Evolutionary conservation across 2,888 invertebrate species (phyloP).

Genomic region (Xylocampa areola): DNA sequence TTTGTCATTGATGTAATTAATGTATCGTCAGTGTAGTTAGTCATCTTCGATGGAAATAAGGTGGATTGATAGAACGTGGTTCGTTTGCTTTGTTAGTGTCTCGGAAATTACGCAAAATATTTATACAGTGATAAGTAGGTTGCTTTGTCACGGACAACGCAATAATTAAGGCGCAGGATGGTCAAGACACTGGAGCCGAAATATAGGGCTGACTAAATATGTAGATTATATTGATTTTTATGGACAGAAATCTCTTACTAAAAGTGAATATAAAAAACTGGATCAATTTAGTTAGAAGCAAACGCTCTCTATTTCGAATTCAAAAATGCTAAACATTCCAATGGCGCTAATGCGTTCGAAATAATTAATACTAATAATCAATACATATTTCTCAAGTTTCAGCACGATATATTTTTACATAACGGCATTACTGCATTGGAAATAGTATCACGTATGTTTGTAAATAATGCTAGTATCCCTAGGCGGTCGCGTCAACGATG

Average conservation of each 20-base stretch:
- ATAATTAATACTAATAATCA: background rate
- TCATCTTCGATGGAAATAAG: conserved; percentile 60
- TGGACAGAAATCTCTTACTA: background rate
- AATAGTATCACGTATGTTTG: conserved; percentile 58
- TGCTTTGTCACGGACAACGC: conserved; percentile 65
- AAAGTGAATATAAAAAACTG: background rate
- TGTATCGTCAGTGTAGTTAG: conserved; percentile 45
- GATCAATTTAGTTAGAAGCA: background rate
- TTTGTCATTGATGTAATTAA: conserved; percentile 58
- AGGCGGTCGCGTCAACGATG: conserved; percentile 69
- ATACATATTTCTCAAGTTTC: conserved; percentile 2
- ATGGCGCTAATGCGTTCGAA: background rate
- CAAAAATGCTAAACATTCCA: background rate
- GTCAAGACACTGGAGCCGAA: conserved; percentile 10
- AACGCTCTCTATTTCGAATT: background rate
- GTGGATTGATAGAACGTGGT: conserved; percentile 25
- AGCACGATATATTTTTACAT: conserved; percentile 21
- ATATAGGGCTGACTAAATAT: conserved; percentile 34
- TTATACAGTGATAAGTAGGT: conserved; percentile 45
- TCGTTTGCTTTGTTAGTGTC: conserved; percentile 56
- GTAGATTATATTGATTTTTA: background rate
- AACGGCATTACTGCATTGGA: conserved; percentile 29
- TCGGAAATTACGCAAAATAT: conserved; percentile 60
- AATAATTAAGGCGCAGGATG: conserved; percentile 55
- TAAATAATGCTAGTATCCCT: conserved; percentile 59